Evolutionary conservation across 2,888 invertebrate genomes (phyloP).

Genomic region (Pycnomerus fuliginosus): DNA sequence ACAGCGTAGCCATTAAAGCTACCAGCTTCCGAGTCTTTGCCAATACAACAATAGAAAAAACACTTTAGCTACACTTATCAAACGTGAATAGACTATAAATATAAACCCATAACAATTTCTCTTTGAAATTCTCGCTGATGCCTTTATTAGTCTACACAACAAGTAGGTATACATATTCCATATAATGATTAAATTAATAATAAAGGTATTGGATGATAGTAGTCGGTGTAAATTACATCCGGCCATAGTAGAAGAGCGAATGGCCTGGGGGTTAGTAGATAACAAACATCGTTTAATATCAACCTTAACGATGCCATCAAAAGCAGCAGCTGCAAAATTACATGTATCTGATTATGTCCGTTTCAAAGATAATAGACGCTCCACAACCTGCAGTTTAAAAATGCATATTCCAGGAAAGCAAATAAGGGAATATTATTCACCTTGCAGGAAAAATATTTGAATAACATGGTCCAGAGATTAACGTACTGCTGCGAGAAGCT

Average conservation of each 20-base stretch:
- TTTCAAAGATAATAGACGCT: constrained; percentile 2
- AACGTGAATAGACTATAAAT: too few species aligned
- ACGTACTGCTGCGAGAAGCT: constrained; percentile 12
- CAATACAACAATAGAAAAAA: too few species aligned
- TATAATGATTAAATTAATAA: too few species aligned
- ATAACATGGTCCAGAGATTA: constrained; percentile 14
- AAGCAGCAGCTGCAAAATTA: constrained; percentile 15
- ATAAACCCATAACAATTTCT: too few species aligned
- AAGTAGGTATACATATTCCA: too few species aligned
- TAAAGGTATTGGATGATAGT: too few species aligned
- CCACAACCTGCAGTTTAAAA: constrained; percentile 2
- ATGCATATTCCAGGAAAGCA: neutral
- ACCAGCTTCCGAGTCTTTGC: too few species aligned
- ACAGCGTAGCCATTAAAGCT: too few species aligned
- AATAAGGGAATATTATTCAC: constrained; percentile 1
- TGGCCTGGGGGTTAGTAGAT: constrained; percentile 11
- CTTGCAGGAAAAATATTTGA: constrained; percentile 10
- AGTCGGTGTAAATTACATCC: too few species aligned
- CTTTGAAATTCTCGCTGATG: too few species aligned
- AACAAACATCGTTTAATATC: constrained; percentile 22
- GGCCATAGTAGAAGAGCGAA: constrained; percentile 9
- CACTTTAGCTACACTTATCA: too few species aligned
- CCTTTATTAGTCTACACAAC: too few species aligned
- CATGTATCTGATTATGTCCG: constrained; percentile 8
- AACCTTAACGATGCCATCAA: constrained; percentile 11